Evolutionary conservation across 2,113 vertebrate genomes (phyloP).

Genomic region (Calcarius ornatus): DNA sequence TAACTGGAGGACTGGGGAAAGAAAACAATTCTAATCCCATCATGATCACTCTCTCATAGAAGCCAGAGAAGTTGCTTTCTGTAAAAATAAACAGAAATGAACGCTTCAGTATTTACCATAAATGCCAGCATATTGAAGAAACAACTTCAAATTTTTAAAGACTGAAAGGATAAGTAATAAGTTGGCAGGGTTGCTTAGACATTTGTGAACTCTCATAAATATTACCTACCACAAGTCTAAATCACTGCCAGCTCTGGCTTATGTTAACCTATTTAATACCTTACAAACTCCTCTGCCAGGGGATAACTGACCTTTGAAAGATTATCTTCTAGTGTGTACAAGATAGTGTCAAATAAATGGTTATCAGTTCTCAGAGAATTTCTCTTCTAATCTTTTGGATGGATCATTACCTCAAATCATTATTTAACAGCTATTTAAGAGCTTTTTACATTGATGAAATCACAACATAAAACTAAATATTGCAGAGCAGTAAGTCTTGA

Average conservation of each 20-base stretch:
- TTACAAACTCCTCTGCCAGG: conserved; percentile 1
- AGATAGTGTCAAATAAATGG: background rate
- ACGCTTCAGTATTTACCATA: conserved; percentile 49
- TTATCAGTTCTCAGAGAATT: background rate
- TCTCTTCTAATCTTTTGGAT: background rate
- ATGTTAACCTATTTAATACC: conserved; percentile 15
- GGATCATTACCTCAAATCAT: background rate
- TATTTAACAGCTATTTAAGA: background rate
- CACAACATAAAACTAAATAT: background rate
- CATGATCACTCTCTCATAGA: conserved; percentile 18
- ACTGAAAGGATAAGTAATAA: conserved; percentile 67
- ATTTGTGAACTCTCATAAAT: conserved; percentile 71
- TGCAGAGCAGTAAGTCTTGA: background rate
- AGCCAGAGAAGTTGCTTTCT: conserved; percentile 60
- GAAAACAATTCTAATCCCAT: conserved; percentile 30
- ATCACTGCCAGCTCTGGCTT: conserved; percentile 29
- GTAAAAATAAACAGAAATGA: conserved; percentile 73
- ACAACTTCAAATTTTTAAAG: conserved; percentile 69
- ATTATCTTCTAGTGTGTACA: background rate
- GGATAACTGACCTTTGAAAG: background rate
- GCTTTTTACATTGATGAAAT: background rate
- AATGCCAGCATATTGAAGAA: conserved; percentile 66
- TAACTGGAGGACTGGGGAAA: background rate
- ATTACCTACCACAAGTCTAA: conserved; percentile 63
- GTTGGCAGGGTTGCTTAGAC: conserved; percentile 57